phyloP scores from a whole-genome alignment of 2,113 vertebrate genomes.

The Arenaria interpres region DNA sequence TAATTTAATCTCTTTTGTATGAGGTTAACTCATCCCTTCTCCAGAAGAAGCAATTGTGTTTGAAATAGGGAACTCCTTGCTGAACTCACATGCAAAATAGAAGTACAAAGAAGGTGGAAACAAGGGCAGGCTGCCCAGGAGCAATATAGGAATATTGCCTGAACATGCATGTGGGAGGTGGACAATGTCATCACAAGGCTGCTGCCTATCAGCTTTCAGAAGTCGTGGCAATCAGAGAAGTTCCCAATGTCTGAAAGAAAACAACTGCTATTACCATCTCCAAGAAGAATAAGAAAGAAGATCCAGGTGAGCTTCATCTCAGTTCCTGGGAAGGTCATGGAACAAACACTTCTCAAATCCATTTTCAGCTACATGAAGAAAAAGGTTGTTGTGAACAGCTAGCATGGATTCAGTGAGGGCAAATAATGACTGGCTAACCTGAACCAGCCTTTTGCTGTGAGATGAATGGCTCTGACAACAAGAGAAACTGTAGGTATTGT shows the following conservation, averaged over 20 bases:
- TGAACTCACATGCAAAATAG: not conserved
- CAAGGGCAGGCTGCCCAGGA: not conserved
- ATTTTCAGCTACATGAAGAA: not conserved
- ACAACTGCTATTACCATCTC: not conserved
- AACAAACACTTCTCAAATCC: not conserved
- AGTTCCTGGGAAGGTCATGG: not conserved
- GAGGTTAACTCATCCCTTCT: not conserved
- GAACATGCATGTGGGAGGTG: not conserved
- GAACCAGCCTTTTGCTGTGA: not conserved
- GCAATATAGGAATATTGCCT: not conserved
- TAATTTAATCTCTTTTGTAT: not conserved
- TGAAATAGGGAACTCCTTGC: not conserved
- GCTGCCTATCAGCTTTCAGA: not conserved
- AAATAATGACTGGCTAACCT: not conserved
- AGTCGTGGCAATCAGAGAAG: not conserved
- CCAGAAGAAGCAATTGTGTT: not conserved
- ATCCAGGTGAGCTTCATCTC: not conserved
- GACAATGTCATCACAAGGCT: not conserved
- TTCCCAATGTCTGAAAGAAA: not conserved
- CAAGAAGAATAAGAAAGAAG: not conserved
- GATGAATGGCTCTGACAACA: not conserved
- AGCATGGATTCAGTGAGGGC: not conserved
- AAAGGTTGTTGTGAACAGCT: not conserved
- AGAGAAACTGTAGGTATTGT: not conserved
- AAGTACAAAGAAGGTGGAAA: not conserved